phyloP scores from a whole-genome alignment of 2,797 vertebrate species.

The Stomatorhinus walkeri region DNA sequence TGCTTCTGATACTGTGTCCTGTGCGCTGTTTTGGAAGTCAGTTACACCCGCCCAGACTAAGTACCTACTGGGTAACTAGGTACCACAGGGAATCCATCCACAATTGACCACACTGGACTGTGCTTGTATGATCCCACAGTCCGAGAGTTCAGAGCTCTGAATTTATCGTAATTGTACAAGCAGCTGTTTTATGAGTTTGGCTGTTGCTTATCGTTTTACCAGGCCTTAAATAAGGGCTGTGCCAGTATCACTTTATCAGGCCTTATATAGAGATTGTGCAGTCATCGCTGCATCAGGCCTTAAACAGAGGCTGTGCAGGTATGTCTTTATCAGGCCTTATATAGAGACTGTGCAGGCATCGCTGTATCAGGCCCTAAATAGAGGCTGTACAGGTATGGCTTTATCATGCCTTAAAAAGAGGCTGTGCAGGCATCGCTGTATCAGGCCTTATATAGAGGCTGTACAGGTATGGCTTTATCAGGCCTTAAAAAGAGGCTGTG shows the following conservation, averaged over 20 bases:
- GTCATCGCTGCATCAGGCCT: not conserved
- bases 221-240: too few species aligned
- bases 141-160: not conserved
- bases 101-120: not conserved
- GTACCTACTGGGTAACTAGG: not conserved
- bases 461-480: not conserved
- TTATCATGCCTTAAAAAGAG: not conserved
- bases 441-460: not conserved
- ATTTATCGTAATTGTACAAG: not conserved
- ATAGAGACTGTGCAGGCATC: too few species aligned
- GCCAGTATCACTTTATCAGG: too few species aligned
- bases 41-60: not conserved
- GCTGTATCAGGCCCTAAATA: not conserved
- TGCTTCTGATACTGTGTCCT: not conserved
- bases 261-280: too few species aligned
- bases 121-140: not conserved
- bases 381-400: not conserved
- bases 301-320: too few species aligned
- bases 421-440: fast-evolving
- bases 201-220: not conserved
- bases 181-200: not conserved
- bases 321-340: too few species aligned
- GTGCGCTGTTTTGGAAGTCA: not conserved
- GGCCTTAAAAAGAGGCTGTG: not conserved
- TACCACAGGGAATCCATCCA: not conserved